These are phyloP conservation scores for Conomelus anceps DNA, from an alignment of 2,888 invertebrate genomes.

Conservation along the genomic window DNA sequence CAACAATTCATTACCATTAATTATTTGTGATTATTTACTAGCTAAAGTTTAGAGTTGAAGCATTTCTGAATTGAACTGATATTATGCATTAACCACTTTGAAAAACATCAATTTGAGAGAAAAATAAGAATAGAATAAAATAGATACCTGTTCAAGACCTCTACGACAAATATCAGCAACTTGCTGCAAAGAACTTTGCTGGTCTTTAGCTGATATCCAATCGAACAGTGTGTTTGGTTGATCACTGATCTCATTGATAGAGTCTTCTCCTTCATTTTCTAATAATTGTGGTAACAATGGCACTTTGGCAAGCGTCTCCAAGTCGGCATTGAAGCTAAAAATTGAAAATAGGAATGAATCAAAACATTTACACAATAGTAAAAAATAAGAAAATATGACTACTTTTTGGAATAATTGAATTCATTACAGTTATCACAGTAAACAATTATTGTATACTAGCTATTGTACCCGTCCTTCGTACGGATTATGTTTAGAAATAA, in stretches of 20 bases:
- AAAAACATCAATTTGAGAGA: background rate
- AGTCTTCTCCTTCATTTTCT: constrained; percentile 48
- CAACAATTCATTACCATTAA: too few species aligned
- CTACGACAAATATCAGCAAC: constrained; percentile 70
- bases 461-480: too few species aligned
- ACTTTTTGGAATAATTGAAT: too few species aligned
- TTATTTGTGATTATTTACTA: too few species aligned
- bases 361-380: too few species aligned
- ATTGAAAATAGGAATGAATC: constrained; percentile 22
- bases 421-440: too few species aligned
- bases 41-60: too few species aligned
- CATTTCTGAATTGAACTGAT: too few species aligned
- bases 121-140: background rate
- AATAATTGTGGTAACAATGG: constrained; percentile 73
- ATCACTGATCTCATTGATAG: constrained; percentile 21
- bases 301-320: constrained; percentile 70
- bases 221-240: constrained; percentile 57
- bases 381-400: too few species aligned
- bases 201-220: constrained; percentile 57
- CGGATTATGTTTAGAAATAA: too few species aligned
- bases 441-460: too few species aligned
- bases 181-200: constrained; percentile 66
- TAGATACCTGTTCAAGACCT: constrained; percentile 59
- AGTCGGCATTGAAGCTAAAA: constrained; percentile 64
- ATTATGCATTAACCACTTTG: too few species aligned